Evolutionary conservation across 2,797 vertebrate species (phyloP), one percentile per base, ranked within the genome.

Genomic region (Sternarchorhynchus goeldii): DNA sequence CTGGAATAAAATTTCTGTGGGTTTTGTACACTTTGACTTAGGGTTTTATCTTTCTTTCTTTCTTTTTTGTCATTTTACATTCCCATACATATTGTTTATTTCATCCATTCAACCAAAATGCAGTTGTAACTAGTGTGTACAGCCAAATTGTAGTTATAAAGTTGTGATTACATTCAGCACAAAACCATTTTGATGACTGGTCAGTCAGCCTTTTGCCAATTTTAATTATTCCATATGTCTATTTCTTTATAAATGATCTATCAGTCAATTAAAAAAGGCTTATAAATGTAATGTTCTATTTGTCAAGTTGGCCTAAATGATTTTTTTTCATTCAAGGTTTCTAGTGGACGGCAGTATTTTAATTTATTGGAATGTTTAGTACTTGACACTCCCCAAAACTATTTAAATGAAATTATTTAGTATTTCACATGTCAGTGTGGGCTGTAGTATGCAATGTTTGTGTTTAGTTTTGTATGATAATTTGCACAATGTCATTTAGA

Each of bases 401-500:
- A 79, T 75, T 89, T 87, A 78, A 79, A 82, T 10, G 45, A 60
- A 68, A 68, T 39, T 3, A 73, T 87, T 89, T 91, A 88, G 87
- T 90, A 77, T 88, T 90, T 90, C 88, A 83, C 85, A 86, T 60
- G 88, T 89, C 88, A 90, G 82, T 92, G 89, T 88, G 88, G 92
- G 88, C 90, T 86, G 62, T 93, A 91, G 91, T 93, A 90, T 91
- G 89, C 90, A 87, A 90, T 92, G 88, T 94, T 84, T 94, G 90
- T 95, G 89, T 93, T 94, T 94, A 90, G 91, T 92, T 95, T 94
- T 50, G 93, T 81, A 81, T 73, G 74, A 92, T 90, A 90, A 92
- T 94, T 95, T 95, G 94, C 95, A 96, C 93, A 92, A 88, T 87
- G 91, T 94, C 90, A 91, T 92, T 91, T 91, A 93, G 91, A 91